Percentiles rank a stretch among this genome's conserved stretches.
phyloP scores from a whole-genome alignment of 1,140 invertebrate genomes.

The Zaprionus inermis region DNA sequence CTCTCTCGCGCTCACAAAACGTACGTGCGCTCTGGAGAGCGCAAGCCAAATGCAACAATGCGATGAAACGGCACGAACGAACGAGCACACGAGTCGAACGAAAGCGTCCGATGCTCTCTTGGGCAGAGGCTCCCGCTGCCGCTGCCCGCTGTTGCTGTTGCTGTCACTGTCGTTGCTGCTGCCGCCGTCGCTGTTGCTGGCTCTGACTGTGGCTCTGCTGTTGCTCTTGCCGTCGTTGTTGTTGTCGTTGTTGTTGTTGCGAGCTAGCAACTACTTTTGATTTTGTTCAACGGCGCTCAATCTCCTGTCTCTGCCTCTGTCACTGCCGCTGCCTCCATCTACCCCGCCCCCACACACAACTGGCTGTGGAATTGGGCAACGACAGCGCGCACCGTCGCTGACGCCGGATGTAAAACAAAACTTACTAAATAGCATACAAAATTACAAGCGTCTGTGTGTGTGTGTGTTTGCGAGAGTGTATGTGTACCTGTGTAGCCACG shows the following conservation, averaged over 20 bases:
- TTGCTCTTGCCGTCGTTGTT: conserved; percentile 6
- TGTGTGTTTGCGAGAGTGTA: conserved; percentile 7
- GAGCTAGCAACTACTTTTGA: conserved; percentile 71
- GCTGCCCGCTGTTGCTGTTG: neutral
- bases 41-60: conserved; percentile 34
- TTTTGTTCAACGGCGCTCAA: conserved; percentile 70
- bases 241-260: conserved; percentile 28
- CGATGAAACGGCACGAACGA: conserved; percentile 44
- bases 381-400: conserved; percentile 51
- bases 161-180: conserved; percentile 2
- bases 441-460: conserved; percentile 49
- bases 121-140: conserved; percentile 10
- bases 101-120: conserved; percentile 68
- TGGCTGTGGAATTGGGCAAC: conserved; percentile 73
- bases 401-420: conserved; percentile 75
- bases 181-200: neutral
- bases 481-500: conserved; percentile 48
- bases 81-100: conserved; percentile 44
- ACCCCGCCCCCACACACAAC: conserved; percentile 2
- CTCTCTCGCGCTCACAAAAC: conserved; percentile 26
- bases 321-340: conserved; percentile 11
- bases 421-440: conserved; percentile 75
- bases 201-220: conserved; percentile 3
- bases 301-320: conserved; percentile 15
- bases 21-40: neutral